Evolutionary conservation across 1,140 invertebrate genomes (phyloP).

Genomic region (Globodera ellingtonae): DNA sequence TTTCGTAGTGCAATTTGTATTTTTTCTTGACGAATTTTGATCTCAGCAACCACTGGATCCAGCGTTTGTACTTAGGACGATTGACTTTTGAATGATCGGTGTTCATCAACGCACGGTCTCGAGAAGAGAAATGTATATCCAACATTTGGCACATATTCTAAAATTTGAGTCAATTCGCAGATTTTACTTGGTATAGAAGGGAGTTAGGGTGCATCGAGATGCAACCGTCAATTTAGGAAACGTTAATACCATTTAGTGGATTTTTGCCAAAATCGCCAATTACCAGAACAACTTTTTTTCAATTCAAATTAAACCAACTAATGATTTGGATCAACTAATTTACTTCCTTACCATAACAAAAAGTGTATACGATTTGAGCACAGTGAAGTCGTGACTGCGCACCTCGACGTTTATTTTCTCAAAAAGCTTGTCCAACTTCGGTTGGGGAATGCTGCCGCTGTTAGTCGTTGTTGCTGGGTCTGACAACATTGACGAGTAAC

Average conservation of each 20-base stretch:
- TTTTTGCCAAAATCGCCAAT: too few species aligned
- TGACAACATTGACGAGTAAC: background rate
- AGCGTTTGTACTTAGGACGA: slow-evolving; percentile 52
- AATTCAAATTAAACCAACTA: too few species aligned
- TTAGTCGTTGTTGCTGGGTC: background rate
- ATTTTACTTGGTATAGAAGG: background rate
- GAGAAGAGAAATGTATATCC: slow-evolving; percentile 35
- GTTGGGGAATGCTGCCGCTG: background rate
- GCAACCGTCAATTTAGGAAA: too few species aligned
- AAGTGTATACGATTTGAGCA: slow-evolving; percentile 57
- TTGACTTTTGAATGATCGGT: background rate
- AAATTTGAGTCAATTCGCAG: slow-evolving; percentile 15
- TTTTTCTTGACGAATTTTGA: slow-evolving; percentile 90
- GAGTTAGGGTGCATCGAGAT: too few species aligned
- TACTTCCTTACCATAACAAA: slow-evolving; percentile 49
- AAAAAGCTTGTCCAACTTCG: slow-evolving; percentile 51
- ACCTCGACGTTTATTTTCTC: slow-evolving; percentile 56
- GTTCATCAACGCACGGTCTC: slow-evolving; percentile 14
- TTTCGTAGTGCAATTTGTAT: slow-evolving; percentile 92
- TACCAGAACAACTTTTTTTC: too few species aligned
- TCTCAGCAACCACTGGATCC: slow-evolving; percentile 74
- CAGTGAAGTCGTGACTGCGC: slow-evolving; percentile 60
- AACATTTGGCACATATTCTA: slow-evolving; percentile 56
- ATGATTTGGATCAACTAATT: too few species aligned
- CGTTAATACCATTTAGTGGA: too few species aligned